phyloP scores from a whole-genome alignment of 2,888 invertebrate genomes.

The Penaeus monodon region DNA sequence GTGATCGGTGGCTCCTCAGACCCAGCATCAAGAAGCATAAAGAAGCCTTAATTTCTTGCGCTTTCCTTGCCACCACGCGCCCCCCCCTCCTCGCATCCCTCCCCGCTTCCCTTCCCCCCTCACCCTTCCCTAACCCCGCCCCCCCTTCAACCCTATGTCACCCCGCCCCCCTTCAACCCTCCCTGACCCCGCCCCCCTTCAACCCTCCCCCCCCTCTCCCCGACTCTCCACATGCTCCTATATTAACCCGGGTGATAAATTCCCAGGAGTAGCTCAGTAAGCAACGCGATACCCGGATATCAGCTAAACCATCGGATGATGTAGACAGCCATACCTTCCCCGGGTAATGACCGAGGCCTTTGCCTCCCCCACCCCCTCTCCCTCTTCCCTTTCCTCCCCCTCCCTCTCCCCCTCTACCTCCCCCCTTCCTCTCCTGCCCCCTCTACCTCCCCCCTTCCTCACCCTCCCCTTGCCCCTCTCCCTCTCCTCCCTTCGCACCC shows the following conservation, averaged over 20 bases:
- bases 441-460: not conserved
- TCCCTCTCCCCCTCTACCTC: rapidly evolving
- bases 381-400: not conserved
- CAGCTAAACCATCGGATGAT: no score
- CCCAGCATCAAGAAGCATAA: no score
- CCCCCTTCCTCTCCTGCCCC: not conserved
- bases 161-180: not conserved
- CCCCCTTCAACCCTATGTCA: not conserved
- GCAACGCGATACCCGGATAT: no score
- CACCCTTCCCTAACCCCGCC: not conserved
- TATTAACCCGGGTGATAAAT: no score
- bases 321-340: not conserved
- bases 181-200: not conserved
- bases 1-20: no score
- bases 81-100: not conserved
- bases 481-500: not conserved
- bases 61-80: not conserved
- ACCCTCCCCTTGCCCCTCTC: not conserved
- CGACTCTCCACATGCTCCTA: not conserved
- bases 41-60: no score
- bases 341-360: not conserved
- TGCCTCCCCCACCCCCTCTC: not conserved
- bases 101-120: not conserved
- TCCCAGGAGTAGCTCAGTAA: no score
- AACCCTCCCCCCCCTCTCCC: not conserved